Base-by-base conservation (phyloP, 2,797 vertebrate species). In the Malurus splendens region DNA sequence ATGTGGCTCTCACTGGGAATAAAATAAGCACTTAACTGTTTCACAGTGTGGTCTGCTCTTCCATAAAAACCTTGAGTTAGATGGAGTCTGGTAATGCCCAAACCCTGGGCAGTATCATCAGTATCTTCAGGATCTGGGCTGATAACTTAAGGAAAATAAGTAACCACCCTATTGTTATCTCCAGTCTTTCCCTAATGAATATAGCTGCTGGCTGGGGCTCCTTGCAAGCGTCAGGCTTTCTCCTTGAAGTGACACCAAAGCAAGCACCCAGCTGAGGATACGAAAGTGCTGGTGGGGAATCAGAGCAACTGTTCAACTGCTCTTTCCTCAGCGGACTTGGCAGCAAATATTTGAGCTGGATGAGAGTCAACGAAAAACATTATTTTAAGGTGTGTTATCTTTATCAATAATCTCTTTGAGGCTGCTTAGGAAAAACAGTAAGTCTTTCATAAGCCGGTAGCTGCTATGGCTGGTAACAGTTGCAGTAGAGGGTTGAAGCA, bases 1-100 rank as follows among this genome's bases (percentile, higher is more conserved):
- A 90, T 82, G 61, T 92, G 95, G 93, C 90, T 95, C 88, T 68
- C 28, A 56, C n/a, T 86, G 71, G 61, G 50, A 93, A 93, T 94
- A 95, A 91, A 90, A 74, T 44, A n/a, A 74, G 55, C 70, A 82
- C 67, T 91, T 78, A 39, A 80, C 48, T 73, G 10, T 90, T 86
- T 51, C 52, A 42, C 14, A 48, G 45, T 17, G 1, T 23, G 4
- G 28, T 82, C 52, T 86, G 48, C 44, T 72, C 30, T 66, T 72
- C 66, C 18, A 8, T 83, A 48, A 70, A 50, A 28, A 8, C 70
- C 60, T 88, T 2, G 2, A 55, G 22, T 71, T n/a, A 52, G 32
- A 19, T 42, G 73, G 27, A 57, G 32, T n/a, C 47, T 23, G 24
- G n/a, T 83, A 36, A 36, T 36, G 36, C 19, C 6, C 41, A 51